These are phyloP conservation scores for Portevinia maculata DNA, from an alignment of 2,888 invertebrate species.

Conservation along the genomic window DNA sequence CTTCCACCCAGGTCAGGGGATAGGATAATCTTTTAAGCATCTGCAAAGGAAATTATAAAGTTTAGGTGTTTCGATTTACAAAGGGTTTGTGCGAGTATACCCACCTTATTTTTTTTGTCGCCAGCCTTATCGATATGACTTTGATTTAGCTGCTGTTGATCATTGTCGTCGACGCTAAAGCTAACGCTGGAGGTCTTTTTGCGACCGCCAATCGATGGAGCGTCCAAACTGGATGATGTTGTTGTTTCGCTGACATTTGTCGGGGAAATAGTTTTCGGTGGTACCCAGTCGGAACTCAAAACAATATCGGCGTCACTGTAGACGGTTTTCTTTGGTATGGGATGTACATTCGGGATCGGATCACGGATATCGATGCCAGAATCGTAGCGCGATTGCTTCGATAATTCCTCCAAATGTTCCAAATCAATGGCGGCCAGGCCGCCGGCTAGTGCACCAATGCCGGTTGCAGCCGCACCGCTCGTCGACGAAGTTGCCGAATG, in stretches of 20 bases:
- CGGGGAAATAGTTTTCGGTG: slow-evolving; percentile 91
- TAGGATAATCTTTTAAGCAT: slow-evolving; percentile 96
- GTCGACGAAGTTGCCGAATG: slow-evolving; percentile 79
- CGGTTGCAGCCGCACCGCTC: slow-evolving; percentile 76
- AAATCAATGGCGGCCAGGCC: slow-evolving; percentile 80
- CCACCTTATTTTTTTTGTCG: slow-evolving; percentile 90
- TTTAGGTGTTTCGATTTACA: too few species aligned
- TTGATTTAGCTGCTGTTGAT: slow-evolving; percentile 76
- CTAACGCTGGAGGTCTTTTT: slow-evolving; percentile 89
- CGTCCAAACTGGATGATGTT: slow-evolving; percentile 79
- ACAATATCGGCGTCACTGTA: slow-evolving; percentile 95
- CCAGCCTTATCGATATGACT: slow-evolving; percentile 77
- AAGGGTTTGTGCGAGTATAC: background rate
- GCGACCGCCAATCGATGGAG: slow-evolving; percentile 81
- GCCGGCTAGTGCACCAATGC: slow-evolving; percentile 62
- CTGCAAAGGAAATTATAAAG: slow-evolving; percentile 83
- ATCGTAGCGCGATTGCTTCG: slow-evolving; percentile 93
- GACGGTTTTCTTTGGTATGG: slow-evolving; percentile 84
- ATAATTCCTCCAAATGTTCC: slow-evolving; percentile 85
- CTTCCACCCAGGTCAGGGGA: slow-evolving; percentile 96
- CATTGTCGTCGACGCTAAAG: slow-evolving; percentile 87
- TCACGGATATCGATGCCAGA: slow-evolving; percentile 95
- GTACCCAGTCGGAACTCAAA: slow-evolving; percentile 93
- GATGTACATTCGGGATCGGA: slow-evolving; percentile 87
- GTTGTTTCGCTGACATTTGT: slow-evolving; percentile 86